Conservation (phyloP, 2,888 invertebrate genomes). For the Anoncus sp. region DNA sequence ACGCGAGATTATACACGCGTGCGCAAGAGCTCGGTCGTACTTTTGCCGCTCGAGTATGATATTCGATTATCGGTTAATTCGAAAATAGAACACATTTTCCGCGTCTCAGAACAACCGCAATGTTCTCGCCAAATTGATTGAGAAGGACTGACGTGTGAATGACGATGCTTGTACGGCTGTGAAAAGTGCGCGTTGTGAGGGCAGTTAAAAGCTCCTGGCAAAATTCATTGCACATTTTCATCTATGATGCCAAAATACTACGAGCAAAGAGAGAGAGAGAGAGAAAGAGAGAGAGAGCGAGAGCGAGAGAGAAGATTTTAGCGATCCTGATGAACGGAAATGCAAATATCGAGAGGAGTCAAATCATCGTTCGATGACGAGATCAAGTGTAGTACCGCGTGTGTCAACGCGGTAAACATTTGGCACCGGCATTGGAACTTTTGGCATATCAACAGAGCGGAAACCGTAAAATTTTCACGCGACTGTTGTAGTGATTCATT, state of each 20-base stretch:
- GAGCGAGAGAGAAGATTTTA: conserved; percentile 16
- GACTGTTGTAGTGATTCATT: not conserved
- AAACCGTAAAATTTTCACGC: not conserved
- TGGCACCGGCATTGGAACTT: conserved; percentile 73
- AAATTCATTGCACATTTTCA: conserved; percentile 45
- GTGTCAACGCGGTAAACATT: conserved; percentile 48
- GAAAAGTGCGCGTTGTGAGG: conserved; percentile 2
- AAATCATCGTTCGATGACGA: conserved; percentile 69
- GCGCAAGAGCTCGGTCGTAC: not conserved
- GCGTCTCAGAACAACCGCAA: conserved; percentile 3
- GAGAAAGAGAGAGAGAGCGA: conserved; percentile 3
- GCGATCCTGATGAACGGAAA: conserved; percentile 9
- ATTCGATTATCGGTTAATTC: conserved; percentile 28
- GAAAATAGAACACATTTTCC: conserved; percentile 49
- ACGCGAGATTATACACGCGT: not conserved
- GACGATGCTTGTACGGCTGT: conserved; percentile 22
- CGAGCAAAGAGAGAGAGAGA: not conserved
- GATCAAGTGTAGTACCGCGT: not conserved
- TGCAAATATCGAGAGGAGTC: conserved; percentile 55
- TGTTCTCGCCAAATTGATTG: conserved; percentile 11
- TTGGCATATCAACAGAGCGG: conserved; percentile 34
- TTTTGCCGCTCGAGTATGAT: not conserved
- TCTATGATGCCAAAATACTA: conserved; percentile 5
- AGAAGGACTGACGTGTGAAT: conserved; percentile 43
- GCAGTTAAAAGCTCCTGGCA: conserved; percentile 62